A percentile compares a stretch with the other conserved stretches of the same genome.
These are phyloP conservation scores for Charanyca ferruginea DNA, from an alignment of 2,888 invertebrate genomes.

Conservation along the genomic window DNA sequence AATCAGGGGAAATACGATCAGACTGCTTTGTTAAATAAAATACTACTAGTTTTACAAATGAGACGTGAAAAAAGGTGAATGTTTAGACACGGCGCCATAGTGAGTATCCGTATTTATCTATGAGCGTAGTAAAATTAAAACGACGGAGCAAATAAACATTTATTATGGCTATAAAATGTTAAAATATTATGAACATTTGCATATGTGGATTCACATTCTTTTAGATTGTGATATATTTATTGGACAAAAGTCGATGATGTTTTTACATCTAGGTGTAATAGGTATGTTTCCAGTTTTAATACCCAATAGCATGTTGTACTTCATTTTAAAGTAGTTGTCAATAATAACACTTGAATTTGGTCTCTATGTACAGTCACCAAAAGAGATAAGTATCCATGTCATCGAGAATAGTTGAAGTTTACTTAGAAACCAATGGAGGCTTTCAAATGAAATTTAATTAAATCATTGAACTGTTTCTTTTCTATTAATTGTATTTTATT, in stretches of 20 bases:
- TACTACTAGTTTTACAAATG: background rate
- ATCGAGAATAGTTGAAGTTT: no score
- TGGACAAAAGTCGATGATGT: background rate
- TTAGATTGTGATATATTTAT: constrained; percentile 12
- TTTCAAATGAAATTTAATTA: no score
- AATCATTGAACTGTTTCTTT: no score
- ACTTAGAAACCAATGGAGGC: no score
- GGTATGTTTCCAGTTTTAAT: background rate
- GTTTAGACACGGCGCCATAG: constrained; percentile 6
- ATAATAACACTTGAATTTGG: no score
- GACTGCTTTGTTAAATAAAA: background rate
- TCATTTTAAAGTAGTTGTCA: background rate
- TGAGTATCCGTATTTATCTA: constrained; percentile 22
- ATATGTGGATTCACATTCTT: background rate
- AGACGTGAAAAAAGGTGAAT: constrained; percentile 4
- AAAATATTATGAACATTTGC: background rate
- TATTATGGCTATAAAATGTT: constrained; percentile 16
- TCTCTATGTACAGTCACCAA: no score
- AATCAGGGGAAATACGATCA: background rate
- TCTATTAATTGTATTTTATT: no score
- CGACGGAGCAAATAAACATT: constrained; percentile 28
- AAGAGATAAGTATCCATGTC: no score
- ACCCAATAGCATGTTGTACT: background rate
- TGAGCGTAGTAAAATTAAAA: constrained; percentile 28
- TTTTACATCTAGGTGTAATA: background rate